phyloP scores from a whole-genome alignment of 2,113 vertebrate species.

The Micronycteris hirsuta region DNA sequence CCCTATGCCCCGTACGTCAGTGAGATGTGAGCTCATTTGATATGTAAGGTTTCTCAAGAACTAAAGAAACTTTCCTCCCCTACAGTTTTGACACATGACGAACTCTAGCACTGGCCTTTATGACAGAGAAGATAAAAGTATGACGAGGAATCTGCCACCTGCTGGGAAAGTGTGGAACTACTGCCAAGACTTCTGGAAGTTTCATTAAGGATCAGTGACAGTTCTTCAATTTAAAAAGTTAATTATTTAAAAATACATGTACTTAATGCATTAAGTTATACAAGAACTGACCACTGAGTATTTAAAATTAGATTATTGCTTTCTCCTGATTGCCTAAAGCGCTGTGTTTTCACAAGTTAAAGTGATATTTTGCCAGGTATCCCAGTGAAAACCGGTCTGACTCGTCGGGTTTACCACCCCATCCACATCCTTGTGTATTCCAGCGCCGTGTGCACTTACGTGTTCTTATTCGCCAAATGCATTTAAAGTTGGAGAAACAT shows the following conservation, averaged over 20 bases:
- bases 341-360: background rate
- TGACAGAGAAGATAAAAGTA: background rate
- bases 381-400: background rate
- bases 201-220: constrained; percentile 23
- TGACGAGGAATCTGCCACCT: background rate
- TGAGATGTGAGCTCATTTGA: background rate
- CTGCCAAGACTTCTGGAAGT: constrained; percentile 8
- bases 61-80: background rate
- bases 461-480: background rate
- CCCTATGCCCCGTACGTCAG: no score
- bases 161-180: background rate
- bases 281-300: background rate
- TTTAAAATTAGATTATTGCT: constrained; percentile 25
- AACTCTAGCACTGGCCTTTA: constrained; percentile 84
- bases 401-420: background rate
- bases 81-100: constrained; percentile 86
- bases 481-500: background rate
- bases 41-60: constrained; percentile 15
- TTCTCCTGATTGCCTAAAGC: background rate
- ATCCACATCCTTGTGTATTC: background rate
- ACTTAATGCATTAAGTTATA: constrained; percentile 25
- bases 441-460: background rate
- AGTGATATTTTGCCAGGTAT: background rate
- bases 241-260: constrained; percentile 53
- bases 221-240: constrained; percentile 48